phyloP scores from a whole-genome alignment of 2,797 vertebrate genomes.

The Orestias chungarensis region DNA sequence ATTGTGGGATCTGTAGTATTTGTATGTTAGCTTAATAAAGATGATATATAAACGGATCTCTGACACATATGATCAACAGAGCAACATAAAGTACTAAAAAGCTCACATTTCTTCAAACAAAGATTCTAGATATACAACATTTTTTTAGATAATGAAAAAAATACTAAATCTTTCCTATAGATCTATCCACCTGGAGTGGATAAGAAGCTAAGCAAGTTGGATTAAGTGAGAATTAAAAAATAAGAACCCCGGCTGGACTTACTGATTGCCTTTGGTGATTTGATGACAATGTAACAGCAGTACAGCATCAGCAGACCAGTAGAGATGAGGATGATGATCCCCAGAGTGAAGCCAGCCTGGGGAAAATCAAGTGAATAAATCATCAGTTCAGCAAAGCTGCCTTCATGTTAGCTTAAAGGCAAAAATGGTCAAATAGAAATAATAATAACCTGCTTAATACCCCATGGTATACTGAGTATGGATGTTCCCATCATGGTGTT shows the following conservation, averaged over 20 bases:
- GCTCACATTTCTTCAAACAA: too few relatives aligned
- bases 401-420: background rate
- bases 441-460: constrained; percentile 90
- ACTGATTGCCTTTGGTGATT: constrained; percentile 90
- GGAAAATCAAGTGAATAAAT: constrained; percentile 22
- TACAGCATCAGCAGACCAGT: constrained; percentile 93
- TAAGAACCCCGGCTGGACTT: constrained; percentile 63
- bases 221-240: background rate
- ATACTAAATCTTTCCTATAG: background rate
- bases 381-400: background rate
- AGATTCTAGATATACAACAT: too few relatives aligned
- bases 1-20: too few relatives aligned
- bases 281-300: constrained; percentile 92
- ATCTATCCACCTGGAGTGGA: background rate
- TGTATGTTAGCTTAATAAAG: too few relatives aligned
- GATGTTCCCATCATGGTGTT: constrained; percentile 99
- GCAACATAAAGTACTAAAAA: too few relatives aligned
- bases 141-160: background rate
- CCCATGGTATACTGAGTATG: constrained; percentile 97
- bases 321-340: constrained; percentile 86
- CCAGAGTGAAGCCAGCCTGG: constrained; percentile 94
- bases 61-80: too few relatives aligned
- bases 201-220: background rate
- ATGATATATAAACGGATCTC: too few relatives aligned
- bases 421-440: background rate